Evolutionary conservation across 2,113 vertebrate genomes (phyloP).

Genomic region (Chascanopsetta lugubris): DNA sequence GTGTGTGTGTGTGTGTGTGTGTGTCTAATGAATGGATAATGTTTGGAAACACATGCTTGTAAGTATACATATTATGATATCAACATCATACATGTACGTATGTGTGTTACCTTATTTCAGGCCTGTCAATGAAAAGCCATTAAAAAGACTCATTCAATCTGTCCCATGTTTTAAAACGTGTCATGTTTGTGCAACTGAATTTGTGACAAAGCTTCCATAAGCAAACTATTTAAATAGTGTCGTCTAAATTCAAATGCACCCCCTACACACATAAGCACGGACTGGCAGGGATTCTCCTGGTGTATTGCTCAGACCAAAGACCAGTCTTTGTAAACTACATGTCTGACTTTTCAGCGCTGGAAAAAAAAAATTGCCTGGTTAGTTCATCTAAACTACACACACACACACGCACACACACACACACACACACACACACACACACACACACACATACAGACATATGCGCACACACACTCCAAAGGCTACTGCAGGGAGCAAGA

Average conservation of each 20-base stretch:
- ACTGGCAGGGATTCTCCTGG: conserved; percentile 55
- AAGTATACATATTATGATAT: too few relatives aligned
- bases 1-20: too few relatives aligned
- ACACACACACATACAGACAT: background rate
- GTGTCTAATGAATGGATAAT: too few relatives aligned
- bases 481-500: conserved; percentile 73
- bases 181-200: background rate
- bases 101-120: too few relatives aligned
- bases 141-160: background rate
- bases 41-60: too few relatives aligned
- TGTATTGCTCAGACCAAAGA: conserved; percentile 83
- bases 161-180: too few relatives aligned
- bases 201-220: background rate
- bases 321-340: conserved; percentile 80
- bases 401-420: conserved; percentile 22
- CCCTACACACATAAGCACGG: background rate
- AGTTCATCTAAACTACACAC: conserved; percentile 32
- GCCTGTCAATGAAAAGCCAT: too few relatives aligned
- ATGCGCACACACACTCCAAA: conserved; percentile 13
- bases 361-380: conserved; percentile 65
- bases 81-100: too few relatives aligned
- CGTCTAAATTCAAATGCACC: background rate
- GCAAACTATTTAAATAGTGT: too few relatives aligned
- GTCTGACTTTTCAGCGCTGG: conserved; percentile 81
- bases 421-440: conserved; percentile 6